Evolutionary conservation across 2,113 vertebrate species (phyloP), one percentile per base, ranked within the genome.

Genomic region (Prunella fulvescens): DNA sequence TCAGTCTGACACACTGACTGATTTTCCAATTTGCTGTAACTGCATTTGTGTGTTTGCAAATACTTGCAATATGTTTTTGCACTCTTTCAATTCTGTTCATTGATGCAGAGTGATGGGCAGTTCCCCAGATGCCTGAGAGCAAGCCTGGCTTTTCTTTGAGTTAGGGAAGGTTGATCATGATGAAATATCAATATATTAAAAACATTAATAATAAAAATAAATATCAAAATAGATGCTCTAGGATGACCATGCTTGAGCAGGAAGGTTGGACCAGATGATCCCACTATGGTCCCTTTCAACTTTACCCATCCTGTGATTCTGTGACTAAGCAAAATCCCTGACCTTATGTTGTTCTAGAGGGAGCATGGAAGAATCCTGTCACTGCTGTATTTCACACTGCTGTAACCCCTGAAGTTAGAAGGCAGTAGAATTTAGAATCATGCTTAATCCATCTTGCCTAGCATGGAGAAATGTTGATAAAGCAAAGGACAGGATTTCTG

Each of bases 1-100:
- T 64, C 14, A 53, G 45, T 18, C 13, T 76, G n/a, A 58, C 48
- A 62, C 6, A 37, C 1, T 19, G 10, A 14, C 72, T 71, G 35
- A 6, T 48, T 71, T 78, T 85, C 28, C 45, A 48, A 23, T n/a
- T 44, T 79, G 4, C 20, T 81, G 5, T 47, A 60, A 56, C 20
- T 24, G 24, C 17, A 48, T 37, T 60, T 60, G 23, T 44, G 5
- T 56, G 29, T 86, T 60, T 48, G 19, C 25, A 58, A 71, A 50
- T 22, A 29, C 67, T 60, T 73, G 6, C 42, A 54, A 12, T 15
- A 60, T 3, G 1, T 19, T 6, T 76, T 14, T n/a, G 8, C 28
- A 10, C 33, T 82, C 2, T 0, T 11, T 61, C 29, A n/a, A n/a
- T 31, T 72, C 13, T 31, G 9, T 16, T 24, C 8, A 2, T 3